Evolutionary conservation across 2,797 vertebrate species (phyloP).

Genomic region (Tiaroga cobitis): DNA sequence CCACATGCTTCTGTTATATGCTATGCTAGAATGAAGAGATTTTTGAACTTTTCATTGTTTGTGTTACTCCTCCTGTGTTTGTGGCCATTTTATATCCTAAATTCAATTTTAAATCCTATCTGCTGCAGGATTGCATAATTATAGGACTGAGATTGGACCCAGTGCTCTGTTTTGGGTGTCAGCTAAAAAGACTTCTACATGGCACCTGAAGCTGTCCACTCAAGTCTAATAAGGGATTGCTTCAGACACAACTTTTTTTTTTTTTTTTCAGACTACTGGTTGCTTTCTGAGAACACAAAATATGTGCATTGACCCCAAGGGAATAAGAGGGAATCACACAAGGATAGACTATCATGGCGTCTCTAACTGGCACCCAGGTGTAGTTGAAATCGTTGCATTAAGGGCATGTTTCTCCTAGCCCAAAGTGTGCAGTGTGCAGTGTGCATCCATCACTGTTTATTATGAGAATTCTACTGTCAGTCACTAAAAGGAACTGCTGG

Average conservation of each 20-base stretch:
- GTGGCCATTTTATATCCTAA: background rate
- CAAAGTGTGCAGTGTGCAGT: background rate
- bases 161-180: slow-evolving; percentile 32
- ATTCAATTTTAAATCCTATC: background rate
- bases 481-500: slow-evolving; percentile 27
- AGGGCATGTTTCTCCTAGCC: slow-evolving; percentile 17
- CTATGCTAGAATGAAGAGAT: background rate
- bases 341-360: background rate
- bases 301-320: slow-evolving; percentile 79
- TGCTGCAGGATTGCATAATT: slow-evolving; percentile 2
- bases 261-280: slow-evolving; percentile 86
- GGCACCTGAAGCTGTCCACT: slow-evolving; percentile 21
- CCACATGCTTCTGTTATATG: background rate
- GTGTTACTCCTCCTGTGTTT: too few species aligned
- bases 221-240: slow-evolving; percentile 20
- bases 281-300: slow-evolving; percentile 87
- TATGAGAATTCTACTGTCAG: slow-evolving; percentile 33
- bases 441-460: slow-evolving; percentile 30
- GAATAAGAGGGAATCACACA: slow-evolving; percentile 82
- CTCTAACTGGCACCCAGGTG: background rate
- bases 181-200: slow-evolving; percentile 16
- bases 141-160: slow-evolving; percentile 9
- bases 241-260: slow-evolving; percentile 23
- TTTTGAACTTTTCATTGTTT: background rate
- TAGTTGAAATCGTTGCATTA: background rate